Evolutionary conservation across 2,888 invertebrate genomes (phyloP), one percentile per base, ranked within the genome.

Genomic region (Meta bourneti): DNA sequence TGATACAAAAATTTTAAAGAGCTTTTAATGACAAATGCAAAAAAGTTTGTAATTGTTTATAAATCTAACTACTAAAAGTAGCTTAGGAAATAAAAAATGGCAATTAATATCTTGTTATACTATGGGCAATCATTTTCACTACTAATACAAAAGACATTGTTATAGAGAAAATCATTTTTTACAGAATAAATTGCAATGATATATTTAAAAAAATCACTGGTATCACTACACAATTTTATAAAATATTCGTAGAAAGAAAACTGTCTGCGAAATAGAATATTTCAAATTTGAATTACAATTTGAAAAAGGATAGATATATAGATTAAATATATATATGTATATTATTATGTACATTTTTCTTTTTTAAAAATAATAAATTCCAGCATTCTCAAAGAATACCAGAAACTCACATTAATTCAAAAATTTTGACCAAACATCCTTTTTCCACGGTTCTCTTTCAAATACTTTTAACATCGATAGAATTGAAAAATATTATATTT

Each of bases 401-500:
- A 72, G 74, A 87, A 91, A 91, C 87, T 71, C 91, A 88, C 83
- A 87, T 78, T 83, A 87, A 91, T 79, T 91, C 87, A 78, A 77
- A 91, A 91, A 91, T 91, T 91, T 91, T 91, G 91, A 87, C 77
- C 52, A 87, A 85, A 70, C 85, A 86, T 81, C 49, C 71, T 81
- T 90, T 86, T 88, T 83, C 78, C 83, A 83, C 86, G 49, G 71
- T 71, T 71, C 70, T 69, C 54, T 77, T 87, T 87, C 81, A 83
- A 89, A 89, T 83, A 83, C 70, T 79, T 87, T 85, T 87, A 91
- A 91, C 91, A 91, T 86, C 70, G 71, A 91, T 91, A 87, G 77
- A 91, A 91, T 91, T 91, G 86, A 91, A 91, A 91, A 91, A 91
- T 91, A 91, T 91, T 86, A 91, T 88, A 82, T 91, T 87, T 91